Evolutionary conservation across 2,888 invertebrate genomes (phyloP).

Genomic region (Oscheius sp.): DNA sequence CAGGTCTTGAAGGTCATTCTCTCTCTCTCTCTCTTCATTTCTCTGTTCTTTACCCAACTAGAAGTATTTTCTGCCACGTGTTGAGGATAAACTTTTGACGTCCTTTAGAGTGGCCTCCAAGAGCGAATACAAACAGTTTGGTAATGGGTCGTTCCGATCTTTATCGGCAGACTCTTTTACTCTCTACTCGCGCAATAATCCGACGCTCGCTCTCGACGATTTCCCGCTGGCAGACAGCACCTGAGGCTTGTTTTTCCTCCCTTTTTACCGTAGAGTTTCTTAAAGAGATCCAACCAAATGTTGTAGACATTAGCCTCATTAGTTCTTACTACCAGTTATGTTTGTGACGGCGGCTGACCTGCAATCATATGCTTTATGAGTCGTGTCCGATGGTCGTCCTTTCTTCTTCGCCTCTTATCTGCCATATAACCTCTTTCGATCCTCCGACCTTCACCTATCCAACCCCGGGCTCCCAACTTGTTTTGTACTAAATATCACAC

Average conservation of each 20-base stretch:
- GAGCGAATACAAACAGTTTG: slow-evolving; percentile 24
- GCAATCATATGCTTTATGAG: slow-evolving; percentile 31
- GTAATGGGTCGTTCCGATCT: slow-evolving; percentile 23
- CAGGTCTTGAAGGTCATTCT: too few relatives aligned
- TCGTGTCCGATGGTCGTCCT: slow-evolving; percentile 16
- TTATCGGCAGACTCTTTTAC: slow-evolving; percentile 12
- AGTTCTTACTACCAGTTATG: too few relatives aligned
- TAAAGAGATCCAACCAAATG: too few relatives aligned
- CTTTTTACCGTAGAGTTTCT: too few relatives aligned
- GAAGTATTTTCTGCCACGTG: neutral
- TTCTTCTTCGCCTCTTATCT: slow-evolving; percentile 12
- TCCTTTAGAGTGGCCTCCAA: slow-evolving; percentile 13
- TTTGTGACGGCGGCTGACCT: slow-evolving; percentile 4
- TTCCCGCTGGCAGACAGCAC: too few relatives aligned
- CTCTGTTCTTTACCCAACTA: too few relatives aligned
- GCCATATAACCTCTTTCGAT: slow-evolving; percentile 26
- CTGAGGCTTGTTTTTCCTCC: too few relatives aligned
- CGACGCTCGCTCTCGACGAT: neutral
- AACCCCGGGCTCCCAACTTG: neutral
- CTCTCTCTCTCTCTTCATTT: neutral
- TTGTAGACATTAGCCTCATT: too few relatives aligned
- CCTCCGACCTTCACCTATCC: neutral
- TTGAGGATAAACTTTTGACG: neutral
- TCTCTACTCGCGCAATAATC: neutral
- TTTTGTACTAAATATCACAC: neutral